Evolutionary conservation across 2,113 vertebrate genomes (phyloP), one percentile per base, ranked within the genome.

Genomic region (Oryzias curvinotus): DNA sequence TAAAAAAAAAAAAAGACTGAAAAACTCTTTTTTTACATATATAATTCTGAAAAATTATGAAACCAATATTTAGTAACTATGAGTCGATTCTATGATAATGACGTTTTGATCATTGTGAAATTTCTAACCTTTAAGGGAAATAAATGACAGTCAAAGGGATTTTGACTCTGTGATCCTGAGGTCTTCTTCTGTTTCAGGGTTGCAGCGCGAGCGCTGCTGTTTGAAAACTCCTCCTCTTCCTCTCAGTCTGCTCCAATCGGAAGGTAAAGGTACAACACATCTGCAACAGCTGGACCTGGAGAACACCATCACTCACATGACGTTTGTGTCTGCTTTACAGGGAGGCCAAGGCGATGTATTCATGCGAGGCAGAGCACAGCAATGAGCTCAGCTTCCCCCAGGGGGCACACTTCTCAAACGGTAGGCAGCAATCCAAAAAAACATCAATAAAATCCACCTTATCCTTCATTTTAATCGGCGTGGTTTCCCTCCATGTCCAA

Each of bases 371-470:
- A 15, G 96, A 98, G 67, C 96, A 98, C 80, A 98, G 96, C 84
- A 94, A 98, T 17, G 96, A 99, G 81, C 93, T 99, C 60, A 98
- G 95, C 86, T 99, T 99, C 81, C 97, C 96, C 50, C 94, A 98
- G 87, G 97, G 97, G 78, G 97, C 97, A 36, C 79, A 95, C 69
- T 98, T 99, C 89, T 92, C 92, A 59, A 97, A 98, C 4, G 97
- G 96, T 98, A 85, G 93, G 93, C 56, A 44, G 14, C 30, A 12
- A 43, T 23, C 19, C 53, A 52, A 19, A 23, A 23, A 4, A 5
- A 23, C 3, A 16, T 23, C 21, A 21, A 41, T 13, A 41, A 7
- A 28, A 7, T 17, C 13, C 19, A 30, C 28, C 50, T 52, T 5
- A 3, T 23, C 30, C 25, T 15, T 14, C 12, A 16, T 14, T 2